Evolutionary conservation across 2,888 invertebrate species (phyloP).

Genomic region (Xylota sylvarum): DNA sequence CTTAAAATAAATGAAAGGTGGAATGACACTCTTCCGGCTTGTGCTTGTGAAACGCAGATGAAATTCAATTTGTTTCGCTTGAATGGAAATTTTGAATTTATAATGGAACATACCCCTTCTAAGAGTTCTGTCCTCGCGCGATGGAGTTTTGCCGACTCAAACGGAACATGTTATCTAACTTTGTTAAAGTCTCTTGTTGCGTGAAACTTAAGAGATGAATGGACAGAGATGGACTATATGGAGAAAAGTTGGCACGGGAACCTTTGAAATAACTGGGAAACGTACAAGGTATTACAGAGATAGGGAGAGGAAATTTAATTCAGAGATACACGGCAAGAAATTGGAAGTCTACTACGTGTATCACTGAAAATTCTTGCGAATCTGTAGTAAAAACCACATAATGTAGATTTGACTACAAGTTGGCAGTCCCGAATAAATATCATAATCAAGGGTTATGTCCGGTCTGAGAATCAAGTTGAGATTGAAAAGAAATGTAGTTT

Average conservation of each 20-base stretch:
- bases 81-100: slow-evolving; percentile 60
- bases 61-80: slow-evolving; percentile 68
- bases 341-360: too few relatives aligned
- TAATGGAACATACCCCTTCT: slow-evolving; percentile 15
- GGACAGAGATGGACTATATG: background rate
- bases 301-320: slow-evolving; percentile 26
- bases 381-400: too few relatives aligned
- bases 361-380: too few relatives aligned
- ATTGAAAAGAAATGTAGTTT: too few relatives aligned
- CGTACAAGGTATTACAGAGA: slow-evolving; percentile 25
- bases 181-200: slow-evolving; percentile 34
- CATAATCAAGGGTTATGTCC: too few relatives aligned
- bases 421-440: too few relatives aligned
- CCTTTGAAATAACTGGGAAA: slow-evolving; percentile 6
- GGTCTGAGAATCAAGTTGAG: too few relatives aligned
- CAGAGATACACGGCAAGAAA: slow-evolving; percentile 41
- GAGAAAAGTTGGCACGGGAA: background rate
- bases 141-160: background rate
- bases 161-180: slow-evolving; percentile 2
- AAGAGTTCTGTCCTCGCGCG: slow-evolving; percentile 11
- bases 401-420: too few relatives aligned
- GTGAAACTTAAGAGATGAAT: slow-evolving; percentile 14
- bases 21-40: slow-evolving; percentile 26
- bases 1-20: slow-evolving; percentile 36
- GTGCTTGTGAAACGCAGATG: slow-evolving; percentile 32